Evolutionary conservation across 2,797 vertebrate species (phyloP).

Genomic region (Odontamblyopus lacepedii): DNA sequence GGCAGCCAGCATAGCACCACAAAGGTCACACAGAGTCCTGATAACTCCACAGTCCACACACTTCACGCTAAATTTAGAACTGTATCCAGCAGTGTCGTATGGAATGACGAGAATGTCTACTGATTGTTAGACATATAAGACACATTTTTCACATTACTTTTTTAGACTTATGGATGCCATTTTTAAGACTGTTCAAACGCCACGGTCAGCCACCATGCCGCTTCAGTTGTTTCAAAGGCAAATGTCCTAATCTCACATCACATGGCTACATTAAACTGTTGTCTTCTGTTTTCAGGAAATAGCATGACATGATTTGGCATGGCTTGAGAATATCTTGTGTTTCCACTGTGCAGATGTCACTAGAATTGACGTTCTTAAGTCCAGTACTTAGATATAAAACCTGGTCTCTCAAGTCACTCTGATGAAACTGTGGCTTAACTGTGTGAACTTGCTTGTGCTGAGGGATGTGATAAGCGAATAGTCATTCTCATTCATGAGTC

Average conservation of each 20-base stretch:
- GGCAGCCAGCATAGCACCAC: background rate
- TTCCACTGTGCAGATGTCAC: background rate
- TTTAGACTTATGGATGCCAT: background rate
- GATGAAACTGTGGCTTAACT: background rate
- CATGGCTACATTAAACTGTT: background rate
- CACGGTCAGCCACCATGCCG: too few species aligned
- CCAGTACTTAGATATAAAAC: background rate
- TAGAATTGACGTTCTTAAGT: background rate
- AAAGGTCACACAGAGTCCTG: background rate
- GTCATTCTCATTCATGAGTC: constrained; percentile 3
- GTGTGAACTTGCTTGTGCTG: background rate
- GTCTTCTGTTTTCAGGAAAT: background rate
- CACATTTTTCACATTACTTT: background rate
- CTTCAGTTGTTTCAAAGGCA: too few species aligned
- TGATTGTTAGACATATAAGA: too few species aligned
- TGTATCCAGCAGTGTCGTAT: background rate
- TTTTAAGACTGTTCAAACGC: background rate
- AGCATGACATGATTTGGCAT: background rate
- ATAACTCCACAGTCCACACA: background rate
- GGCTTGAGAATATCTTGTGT: too few species aligned
- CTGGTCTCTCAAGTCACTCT: background rate
- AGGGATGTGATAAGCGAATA: background rate
- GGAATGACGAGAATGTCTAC: background rate
- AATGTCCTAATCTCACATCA: background rate
- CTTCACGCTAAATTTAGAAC: background rate